Evolutionary conservation across 2,888 invertebrate species (phyloP).

Genomic region (Creontiades dilutus): DNA sequence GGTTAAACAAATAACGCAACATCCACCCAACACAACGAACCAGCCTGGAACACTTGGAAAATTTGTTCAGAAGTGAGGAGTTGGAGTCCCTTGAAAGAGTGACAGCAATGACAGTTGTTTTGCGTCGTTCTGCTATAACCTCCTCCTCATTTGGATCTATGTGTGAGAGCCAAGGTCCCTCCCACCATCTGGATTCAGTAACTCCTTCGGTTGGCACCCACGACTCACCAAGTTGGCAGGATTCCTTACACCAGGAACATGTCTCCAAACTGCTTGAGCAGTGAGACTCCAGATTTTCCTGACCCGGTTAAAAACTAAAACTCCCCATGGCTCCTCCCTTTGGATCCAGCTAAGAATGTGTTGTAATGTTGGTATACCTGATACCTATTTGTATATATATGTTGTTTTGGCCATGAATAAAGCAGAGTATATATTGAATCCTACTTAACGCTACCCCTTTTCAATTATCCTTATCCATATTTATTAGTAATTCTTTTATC

Average conservation of each 20-base stretch:
- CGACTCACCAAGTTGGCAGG: slow-evolving; percentile 77
- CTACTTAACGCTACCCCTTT: too few relatives aligned
- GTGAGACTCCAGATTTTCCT: too few relatives aligned
- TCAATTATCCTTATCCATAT: too few relatives aligned
- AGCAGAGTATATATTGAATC: too few relatives aligned
- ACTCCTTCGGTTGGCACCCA: slow-evolving; percentile 76
- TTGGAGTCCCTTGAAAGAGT: background rate
- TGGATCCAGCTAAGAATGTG: slow-evolving; percentile 76
- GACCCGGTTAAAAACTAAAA: slow-evolving; percentile 75
- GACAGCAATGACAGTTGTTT: background rate
- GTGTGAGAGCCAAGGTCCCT: slow-evolving; percentile 59
- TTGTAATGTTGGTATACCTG: too few relatives aligned
- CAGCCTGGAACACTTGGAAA: background rate
- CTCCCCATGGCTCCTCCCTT: slow-evolving; percentile 75
- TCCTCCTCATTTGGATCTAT: slow-evolving; percentile 1
- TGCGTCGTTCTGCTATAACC: background rate
- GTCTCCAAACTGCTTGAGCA: slow-evolving; percentile 76
- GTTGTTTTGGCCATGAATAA: too few relatives aligned
- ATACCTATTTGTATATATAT: too few relatives aligned
- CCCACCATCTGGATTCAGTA: slow-evolving; percentile 72
- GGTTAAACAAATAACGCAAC: background rate
- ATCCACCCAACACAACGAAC: slow-evolving; percentile 23
- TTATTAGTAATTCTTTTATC: too few relatives aligned
- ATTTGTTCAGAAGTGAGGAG: background rate
- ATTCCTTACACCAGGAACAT: slow-evolving; percentile 77